Conservation (phyloP, 1,140 invertebrate genomes). For the Drosophila triauraria region DNA sequence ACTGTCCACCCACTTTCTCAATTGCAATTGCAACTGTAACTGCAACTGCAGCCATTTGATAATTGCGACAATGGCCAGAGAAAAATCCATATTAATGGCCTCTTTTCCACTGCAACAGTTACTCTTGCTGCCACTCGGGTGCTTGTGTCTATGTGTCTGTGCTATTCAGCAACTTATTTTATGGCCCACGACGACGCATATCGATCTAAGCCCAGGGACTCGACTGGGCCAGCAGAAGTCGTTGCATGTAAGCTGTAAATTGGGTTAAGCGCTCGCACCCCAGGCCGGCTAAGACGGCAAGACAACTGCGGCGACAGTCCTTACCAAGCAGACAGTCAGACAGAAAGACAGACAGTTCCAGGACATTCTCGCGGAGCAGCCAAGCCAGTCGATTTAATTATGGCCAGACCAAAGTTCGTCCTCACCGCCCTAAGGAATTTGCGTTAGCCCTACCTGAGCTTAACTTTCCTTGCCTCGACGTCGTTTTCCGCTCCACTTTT, state of each 20-base stretch:
- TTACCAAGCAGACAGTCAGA: slow-evolving; percentile 3
- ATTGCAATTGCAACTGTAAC: slow-evolving; percentile 25
- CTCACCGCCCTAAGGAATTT: slow-evolving; percentile 26
- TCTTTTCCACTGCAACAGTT: slow-evolving; percentile 40
- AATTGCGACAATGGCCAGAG: slow-evolving; percentile 48
- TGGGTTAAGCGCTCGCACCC: slow-evolving; percentile 56
- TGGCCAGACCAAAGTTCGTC: slow-evolving; percentile 46
- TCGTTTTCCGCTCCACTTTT: slow-evolving; percentile 49
- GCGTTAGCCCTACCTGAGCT: slow-evolving; percentile 39
- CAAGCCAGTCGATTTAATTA: slow-evolving; percentile 67
- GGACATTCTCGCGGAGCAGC: slow-evolving; percentile 37
- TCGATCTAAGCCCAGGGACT: slow-evolving; percentile 56
- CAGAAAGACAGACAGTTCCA: slow-evolving; percentile 35
- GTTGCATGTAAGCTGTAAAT: slow-evolving; percentile 63
- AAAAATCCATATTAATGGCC: slow-evolving; percentile 69
- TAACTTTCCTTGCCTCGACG: slow-evolving; percentile 41
- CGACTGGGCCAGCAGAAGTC: slow-evolving; percentile 33
- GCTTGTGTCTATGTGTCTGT: slow-evolving; percentile 1
- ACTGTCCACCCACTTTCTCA: slow-evolving; percentile 50
- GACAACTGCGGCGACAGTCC: slow-evolving; percentile 36
- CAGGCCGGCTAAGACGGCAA: slow-evolving; percentile 32
- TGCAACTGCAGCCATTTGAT: slow-evolving; percentile 63
- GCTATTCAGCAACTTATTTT: slow-evolving; percentile 38
- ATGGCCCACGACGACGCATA: slow-evolving; percentile 69
- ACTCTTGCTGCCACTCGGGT: slow-evolving; percentile 16